phyloP scores from a whole-genome alignment of 2,888 invertebrate genomes.

The Apamea sordens region DNA sequence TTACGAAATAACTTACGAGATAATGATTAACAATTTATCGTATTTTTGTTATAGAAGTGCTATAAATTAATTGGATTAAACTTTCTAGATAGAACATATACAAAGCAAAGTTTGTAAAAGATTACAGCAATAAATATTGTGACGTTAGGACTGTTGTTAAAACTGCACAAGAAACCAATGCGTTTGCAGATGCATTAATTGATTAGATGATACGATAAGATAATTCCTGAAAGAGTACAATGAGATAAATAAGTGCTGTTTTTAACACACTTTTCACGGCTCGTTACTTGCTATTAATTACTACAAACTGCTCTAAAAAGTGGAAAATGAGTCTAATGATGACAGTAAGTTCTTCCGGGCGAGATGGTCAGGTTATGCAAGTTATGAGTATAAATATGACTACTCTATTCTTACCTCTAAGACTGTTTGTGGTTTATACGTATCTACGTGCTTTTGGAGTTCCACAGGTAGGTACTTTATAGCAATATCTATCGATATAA shows the following conservation, averaged over 20 bases:
- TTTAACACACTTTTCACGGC: conserved; percentile 33
- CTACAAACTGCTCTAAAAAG: conserved; percentile 23
- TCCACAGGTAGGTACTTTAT: not conserved
- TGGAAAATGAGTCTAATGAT: not conserved
- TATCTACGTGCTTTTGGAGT: not conserved
- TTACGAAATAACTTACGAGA: not conserved
- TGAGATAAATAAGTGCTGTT: not conserved
- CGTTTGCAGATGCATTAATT: conserved; percentile 1
- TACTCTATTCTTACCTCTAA: not conserved
- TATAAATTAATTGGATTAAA: not conserved
- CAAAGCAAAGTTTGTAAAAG: not conserved
- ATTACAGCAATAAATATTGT: not conserved
- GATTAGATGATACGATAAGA: conserved; percentile 18
- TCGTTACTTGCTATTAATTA: conserved; percentile 9
- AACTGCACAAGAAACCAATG: conserved; percentile 2
- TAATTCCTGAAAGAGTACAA: not conserved
- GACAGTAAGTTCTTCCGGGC: conserved; percentile 32
- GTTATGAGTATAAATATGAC: conserved; percentile 1
- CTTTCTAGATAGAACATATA: not conserved
- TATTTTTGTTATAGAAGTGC: not conserved
- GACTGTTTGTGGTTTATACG: not conserved
- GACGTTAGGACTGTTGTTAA: not conserved
- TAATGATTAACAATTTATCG: too few species aligned
- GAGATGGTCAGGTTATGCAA: conserved; percentile 38
- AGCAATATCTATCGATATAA: not conserved